A percentile compares a stretch with the other conserved stretches of the same genome.
phyloP scores from a whole-genome alignment of 2,113 vertebrate species.

The Oophaga pumilio region DNA sequence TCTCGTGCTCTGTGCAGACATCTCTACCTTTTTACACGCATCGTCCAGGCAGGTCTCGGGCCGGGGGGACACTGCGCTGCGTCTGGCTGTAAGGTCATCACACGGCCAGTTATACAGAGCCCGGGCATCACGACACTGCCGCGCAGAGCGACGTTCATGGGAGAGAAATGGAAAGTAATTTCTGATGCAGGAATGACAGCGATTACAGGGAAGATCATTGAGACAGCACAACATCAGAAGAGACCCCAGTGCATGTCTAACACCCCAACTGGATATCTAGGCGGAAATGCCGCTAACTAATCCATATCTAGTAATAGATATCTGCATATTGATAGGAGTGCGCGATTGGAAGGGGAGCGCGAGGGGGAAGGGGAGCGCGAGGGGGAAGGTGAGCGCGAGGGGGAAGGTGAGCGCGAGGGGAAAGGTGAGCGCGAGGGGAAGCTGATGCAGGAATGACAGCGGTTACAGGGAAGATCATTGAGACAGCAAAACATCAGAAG shows the following conservation, averaged over 20 bases:
- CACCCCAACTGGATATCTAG: too few relatives aligned
- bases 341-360: too few relatives aligned
- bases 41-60: slow-evolving; percentile 91
- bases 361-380: too few relatives aligned
- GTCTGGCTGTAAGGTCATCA: slow-evolving; percentile 88
- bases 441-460: neutral
- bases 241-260: too few relatives aligned
- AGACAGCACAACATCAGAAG: neutral
- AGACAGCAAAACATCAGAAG: neutral
- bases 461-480: neutral
- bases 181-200: neutral
- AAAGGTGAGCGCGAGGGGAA: too few relatives aligned
- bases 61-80: slow-evolving; percentile 81
- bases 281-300: too few relatives aligned
- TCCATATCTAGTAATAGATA: too few relatives aligned
- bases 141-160: neutral
- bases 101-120: slow-evolving; percentile 89
- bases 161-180: neutral
- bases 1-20: slow-evolving; percentile 72
- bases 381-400: too few relatives aligned
- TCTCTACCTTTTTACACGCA: slow-evolving; percentile 95
- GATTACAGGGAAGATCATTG: neutral
- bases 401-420: too few relatives aligned
- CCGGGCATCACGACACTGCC: slow-evolving; percentile 70
- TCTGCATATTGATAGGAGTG: too few relatives aligned